phyloP scores from a whole-genome alignment of 37 sponge, comb jelly and placozoan genomes.

The Amphimedon queenslandica region DNA sequence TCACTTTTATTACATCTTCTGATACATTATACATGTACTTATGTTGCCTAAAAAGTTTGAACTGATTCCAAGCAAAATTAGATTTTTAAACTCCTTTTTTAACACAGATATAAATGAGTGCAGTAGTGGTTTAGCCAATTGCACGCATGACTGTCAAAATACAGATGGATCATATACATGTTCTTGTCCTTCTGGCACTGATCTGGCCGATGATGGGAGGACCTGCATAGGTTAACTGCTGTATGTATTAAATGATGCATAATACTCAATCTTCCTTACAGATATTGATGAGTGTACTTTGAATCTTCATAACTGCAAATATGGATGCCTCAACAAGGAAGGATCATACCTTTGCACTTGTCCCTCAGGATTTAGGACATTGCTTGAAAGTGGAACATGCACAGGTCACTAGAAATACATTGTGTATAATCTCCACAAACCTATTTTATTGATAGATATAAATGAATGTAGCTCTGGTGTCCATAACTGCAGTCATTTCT shows the following conservation, averaged over 20 bases:
- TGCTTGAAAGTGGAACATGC: background rate
- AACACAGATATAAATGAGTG: background rate
- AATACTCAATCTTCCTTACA: background rate
- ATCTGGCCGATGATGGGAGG: constrained; percentile 8
- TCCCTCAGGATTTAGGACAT: background rate
- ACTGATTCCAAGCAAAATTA: too few relatives aligned
- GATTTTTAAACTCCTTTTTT: background rate
- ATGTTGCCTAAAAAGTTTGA: too few relatives aligned
- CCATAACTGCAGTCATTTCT: constrained; percentile 9
- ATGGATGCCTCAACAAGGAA: background rate
- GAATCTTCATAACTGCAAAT: background rate
- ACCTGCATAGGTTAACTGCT: constrained; percentile 8
- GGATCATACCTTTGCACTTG: background rate
- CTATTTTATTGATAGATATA: too few relatives aligned
- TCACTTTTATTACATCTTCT: too few relatives aligned
- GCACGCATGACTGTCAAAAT: constrained; percentile 13
- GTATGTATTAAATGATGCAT: background rate
- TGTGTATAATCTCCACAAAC: too few relatives aligned
- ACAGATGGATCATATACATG: constrained; percentile 30
- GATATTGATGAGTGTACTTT: background rate
- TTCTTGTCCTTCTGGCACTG: constrained; percentile 3
- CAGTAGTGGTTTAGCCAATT: background rate
- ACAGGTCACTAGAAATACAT: too few relatives aligned
- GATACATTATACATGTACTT: too few relatives aligned
- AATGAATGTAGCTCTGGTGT: background rate